phyloP scores from a whole-genome alignment of 2,113 vertebrate genomes.

The Protobothrops mucrosquamatus region DNA sequence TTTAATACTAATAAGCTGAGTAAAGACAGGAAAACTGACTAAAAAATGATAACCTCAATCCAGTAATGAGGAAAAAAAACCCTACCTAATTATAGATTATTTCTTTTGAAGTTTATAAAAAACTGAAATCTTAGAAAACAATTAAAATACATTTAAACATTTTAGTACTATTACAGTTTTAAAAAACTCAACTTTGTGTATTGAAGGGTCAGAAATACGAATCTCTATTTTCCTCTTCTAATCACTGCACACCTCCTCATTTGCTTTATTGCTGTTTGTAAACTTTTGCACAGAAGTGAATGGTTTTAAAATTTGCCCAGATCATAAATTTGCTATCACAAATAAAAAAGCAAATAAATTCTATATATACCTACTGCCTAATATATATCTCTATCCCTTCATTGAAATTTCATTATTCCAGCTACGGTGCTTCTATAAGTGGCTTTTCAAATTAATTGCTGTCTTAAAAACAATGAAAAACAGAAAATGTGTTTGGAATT shows the following conservation, averaged over 20 bases:
- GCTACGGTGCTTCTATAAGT: background rate
- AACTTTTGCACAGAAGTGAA: background rate
- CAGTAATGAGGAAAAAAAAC: background rate
- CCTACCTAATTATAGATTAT: background rate
- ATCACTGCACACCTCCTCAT: background rate
- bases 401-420: background rate
- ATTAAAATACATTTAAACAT: background rate
- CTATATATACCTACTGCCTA: background rate
- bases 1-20: background rate
- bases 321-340: background rate
- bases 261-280: background rate
- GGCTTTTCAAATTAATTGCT: background rate
- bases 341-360: conserved; percentile 4
- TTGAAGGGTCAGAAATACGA: background rate
- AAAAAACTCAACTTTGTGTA: background rate
- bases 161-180: background rate
- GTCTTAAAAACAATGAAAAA: background rate
- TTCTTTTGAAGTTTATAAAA: background rate
- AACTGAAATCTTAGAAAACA: background rate
- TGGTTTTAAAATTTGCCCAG: background rate
- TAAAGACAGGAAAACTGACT: background rate
- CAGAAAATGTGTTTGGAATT: background rate
- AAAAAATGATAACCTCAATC: background rate
- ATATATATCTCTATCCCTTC: background rate
- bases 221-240: background rate